Base-by-base conservation (phyloP, 2,888 invertebrate genomes). In the Drosophila flavopinicola region DNA sequence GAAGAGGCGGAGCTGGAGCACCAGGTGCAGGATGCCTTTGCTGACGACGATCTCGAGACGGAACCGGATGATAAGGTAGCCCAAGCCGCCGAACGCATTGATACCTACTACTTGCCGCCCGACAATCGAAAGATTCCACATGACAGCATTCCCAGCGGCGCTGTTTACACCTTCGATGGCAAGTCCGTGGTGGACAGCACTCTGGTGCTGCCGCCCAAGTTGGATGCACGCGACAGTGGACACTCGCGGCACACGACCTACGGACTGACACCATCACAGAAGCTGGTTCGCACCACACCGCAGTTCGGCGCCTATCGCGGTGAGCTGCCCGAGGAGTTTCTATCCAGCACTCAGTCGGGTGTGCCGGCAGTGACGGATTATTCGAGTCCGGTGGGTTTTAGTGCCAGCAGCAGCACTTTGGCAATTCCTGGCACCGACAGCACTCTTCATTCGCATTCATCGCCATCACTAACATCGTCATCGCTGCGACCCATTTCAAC, bases 281-380 rank as follows among this genome's bases (percentile, higher is more conserved):
- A 94, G 33, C 90, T 95, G 1, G 92, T 94, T 44, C 93, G 93
- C 77, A 93, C 93, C 23, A 90, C 90, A 2, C 96, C 96, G 1
- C 96, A 96, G 86, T 95, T 95, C 73, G 94, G 94, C 0, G 94
- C 94, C 2, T 96, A 94, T 76, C 93, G 92, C 78, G 96, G 96
- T 0, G 95, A 96, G 85, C 92, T 95, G 5, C 94, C 94, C 1
- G 91, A 91, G 17, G 91, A 91, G 11, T 91, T 92, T 58, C 83
- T 92, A 13, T 83, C 90, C 6, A 91, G 90, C 1, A 84, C 86
- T 32, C 85, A 87, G 23, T 29, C 67, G 9, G 44, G 45, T 2
- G 29, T 78, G 13, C 89, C 79, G 44, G 74, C 88, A 10, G 72
- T 77, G n/a, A 78, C 78, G 23, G 89, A 88, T 39, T 79, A 77